phyloP scores from a whole-genome alignment of 1,140 invertebrate genomes.

The Drosophila burlai region DNA sequence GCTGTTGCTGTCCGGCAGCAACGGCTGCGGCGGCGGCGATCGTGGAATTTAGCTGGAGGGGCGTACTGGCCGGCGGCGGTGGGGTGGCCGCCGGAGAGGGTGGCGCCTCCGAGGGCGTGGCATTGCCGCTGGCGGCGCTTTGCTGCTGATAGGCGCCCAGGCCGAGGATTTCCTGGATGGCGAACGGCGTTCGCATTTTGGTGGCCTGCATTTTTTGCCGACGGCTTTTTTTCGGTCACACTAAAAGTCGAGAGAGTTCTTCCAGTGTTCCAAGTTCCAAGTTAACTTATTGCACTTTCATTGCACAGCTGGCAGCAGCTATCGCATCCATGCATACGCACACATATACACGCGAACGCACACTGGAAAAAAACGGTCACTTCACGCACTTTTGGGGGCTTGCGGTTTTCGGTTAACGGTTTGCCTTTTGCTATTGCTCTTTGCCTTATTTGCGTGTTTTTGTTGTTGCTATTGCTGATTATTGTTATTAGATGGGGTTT shows the following conservation, averaged over 20 bases:
- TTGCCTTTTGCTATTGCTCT: background rate
- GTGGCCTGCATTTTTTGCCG: slow-evolving; percentile 83
- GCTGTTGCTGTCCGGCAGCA: slow-evolving; percentile 47
- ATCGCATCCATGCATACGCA: background rate
- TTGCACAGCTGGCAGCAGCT: slow-evolving; percentile 7
- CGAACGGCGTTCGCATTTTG: slow-evolving; percentile 92
- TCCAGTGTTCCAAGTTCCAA: slow-evolving; percentile 8
- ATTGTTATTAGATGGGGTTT: background rate
- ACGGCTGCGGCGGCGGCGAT: slow-evolving; percentile 45
- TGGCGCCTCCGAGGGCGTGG: slow-evolving; percentile 69
- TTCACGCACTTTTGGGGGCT: slow-evolving; percentile 6
- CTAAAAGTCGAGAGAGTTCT: slow-evolving; percentile 3
- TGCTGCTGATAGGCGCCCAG: slow-evolving; percentile 86
- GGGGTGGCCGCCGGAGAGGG: slow-evolving; percentile 69
- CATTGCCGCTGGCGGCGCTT: slow-evolving; percentile 51
- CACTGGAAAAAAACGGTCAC: slow-evolving; percentile 18
- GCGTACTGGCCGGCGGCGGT: slow-evolving; percentile 65
- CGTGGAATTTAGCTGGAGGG: slow-evolving; percentile 9
- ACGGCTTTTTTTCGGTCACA: slow-evolving; percentile 36
- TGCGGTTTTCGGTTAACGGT: background rate
- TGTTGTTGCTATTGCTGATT: slow-evolving; percentile 7
- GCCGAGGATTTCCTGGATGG: slow-evolving; percentile 95
- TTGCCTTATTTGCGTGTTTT: background rate
- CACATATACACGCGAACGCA: slow-evolving; percentile 11
- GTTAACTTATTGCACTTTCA: slow-evolving; percentile 18